Evolutionary conservation across 2,888 invertebrate genomes (phyloP).

Genomic region (Phalera bucephala): DNA sequence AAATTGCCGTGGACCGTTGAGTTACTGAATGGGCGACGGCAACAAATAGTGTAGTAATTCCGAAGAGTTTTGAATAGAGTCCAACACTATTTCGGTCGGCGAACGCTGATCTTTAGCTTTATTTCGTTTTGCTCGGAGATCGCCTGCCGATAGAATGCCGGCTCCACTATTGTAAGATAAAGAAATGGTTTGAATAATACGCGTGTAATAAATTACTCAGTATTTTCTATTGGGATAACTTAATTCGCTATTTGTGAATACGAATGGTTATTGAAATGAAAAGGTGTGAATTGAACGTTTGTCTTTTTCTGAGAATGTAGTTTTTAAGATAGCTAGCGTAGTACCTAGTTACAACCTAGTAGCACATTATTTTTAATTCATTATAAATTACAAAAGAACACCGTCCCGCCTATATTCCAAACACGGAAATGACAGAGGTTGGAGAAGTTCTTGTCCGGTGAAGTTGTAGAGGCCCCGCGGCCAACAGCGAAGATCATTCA

Average conservation of each 20-base stretch:
- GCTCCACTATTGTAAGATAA: slow-evolving; percentile 30
- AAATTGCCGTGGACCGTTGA: slow-evolving; percentile 69
- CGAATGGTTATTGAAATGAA: too few species aligned
- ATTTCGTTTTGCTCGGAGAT: slow-evolving; percentile 63
- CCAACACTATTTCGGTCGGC: slow-evolving; percentile 77
- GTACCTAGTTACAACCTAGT: too few species aligned
- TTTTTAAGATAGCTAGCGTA: too few species aligned
- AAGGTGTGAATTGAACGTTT: too few species aligned
- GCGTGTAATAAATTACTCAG: slow-evolving; percentile 6
- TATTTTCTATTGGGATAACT: slow-evolving; percentile 6
- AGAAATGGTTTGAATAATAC: slow-evolving; percentile 19
- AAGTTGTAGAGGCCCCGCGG: too few species aligned
- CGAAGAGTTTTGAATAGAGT: slow-evolving; percentile 80
- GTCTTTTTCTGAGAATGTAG: too few species aligned
- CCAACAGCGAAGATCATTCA: too few species aligned
- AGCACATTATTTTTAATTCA: too few species aligned
- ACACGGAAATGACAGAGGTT: too few species aligned
- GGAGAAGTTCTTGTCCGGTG: too few species aligned
- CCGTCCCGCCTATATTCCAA: too few species aligned
- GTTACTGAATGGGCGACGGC: slow-evolving; percentile 76
- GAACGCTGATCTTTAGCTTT: slow-evolving; percentile 71
- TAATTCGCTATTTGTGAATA: slow-evolving; percentile 1
- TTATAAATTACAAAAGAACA: too few species aligned
- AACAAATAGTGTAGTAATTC: slow-evolving; percentile 80
- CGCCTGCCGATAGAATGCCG: slow-evolving; percentile 54